These are phyloP conservation scores for Drosophila nikananu DNA, from an alignment of 1,140 invertebrate species.

Conservation along the genomic window DNA sequence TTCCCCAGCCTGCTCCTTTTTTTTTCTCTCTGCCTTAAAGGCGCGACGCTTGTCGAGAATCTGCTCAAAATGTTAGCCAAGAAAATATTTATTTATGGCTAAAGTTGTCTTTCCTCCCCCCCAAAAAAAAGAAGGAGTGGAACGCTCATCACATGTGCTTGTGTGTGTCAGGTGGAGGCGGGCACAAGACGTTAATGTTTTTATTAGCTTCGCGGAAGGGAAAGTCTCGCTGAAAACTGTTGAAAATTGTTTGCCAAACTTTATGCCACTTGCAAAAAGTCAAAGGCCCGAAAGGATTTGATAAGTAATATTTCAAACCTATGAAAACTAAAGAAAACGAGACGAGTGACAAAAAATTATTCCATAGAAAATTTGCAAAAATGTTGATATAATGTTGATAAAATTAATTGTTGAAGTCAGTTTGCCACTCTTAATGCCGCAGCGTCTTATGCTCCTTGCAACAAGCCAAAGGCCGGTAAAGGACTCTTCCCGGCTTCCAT, in stretches of 20 bases:
- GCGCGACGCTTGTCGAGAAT: conserved; percentile 27
- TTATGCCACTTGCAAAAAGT: conserved; percentile 20
- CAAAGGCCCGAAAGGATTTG: too few relatives aligned
- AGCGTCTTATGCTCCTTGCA: too few relatives aligned
- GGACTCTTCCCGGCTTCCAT: too few relatives aligned
- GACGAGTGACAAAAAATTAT: too few relatives aligned
- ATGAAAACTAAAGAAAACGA: too few relatives aligned
- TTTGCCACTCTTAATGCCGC: too few relatives aligned
- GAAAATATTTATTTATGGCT: conserved; percentile 79
- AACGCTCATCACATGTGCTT: conserved; percentile 3
- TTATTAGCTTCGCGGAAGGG: conserved; percentile 51
- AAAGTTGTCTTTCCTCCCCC: conserved; percentile 53
- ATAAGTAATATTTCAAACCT: too few relatives aligned
- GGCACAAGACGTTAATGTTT: conserved; percentile 64
- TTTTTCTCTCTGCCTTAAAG: conserved; percentile 26
- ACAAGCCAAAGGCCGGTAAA: too few relatives aligned
- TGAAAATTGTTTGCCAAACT: conserved; percentile 36
- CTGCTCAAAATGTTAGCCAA: conserved; percentile 71
- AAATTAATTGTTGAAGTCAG: too few relatives aligned
- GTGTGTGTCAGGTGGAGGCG: background rate
- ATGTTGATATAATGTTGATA: too few relatives aligned
- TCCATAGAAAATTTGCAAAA: too few relatives aligned
- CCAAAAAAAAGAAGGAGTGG: conserved; percentile 7
- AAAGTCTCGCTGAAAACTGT: conserved; percentile 21
- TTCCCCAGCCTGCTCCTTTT: background rate